Percentiles rank a stretch among this genome's conserved stretches.
Conservation (phyloP, 2,888 invertebrate genomes). For the Orthosia gracilis region DNA sequence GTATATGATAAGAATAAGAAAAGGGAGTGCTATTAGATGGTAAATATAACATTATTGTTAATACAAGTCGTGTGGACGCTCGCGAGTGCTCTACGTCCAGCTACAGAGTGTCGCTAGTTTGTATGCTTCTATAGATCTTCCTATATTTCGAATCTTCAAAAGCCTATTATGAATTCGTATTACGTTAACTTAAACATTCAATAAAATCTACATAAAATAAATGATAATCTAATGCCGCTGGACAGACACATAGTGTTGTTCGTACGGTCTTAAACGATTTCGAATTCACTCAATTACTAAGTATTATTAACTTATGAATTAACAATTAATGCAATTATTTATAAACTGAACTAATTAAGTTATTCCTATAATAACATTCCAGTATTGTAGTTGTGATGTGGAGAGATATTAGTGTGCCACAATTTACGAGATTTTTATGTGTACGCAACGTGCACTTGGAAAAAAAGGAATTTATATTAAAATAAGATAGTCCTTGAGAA, state of each 20-base stretch:
- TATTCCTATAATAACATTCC: constrained; percentile 57
- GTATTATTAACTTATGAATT: constrained; percentile 43
- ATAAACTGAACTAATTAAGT: constrained; percentile 29
- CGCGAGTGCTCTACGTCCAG: constrained; percentile 14
- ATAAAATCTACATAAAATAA: constrained; percentile 7
- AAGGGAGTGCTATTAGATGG: constrained; percentile 76
- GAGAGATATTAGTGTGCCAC: constrained; percentile 63
- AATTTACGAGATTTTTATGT: constrained; percentile 47
- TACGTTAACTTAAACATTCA: background rate
- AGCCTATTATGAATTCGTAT: constrained; percentile 28
- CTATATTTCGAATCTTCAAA: constrained; percentile 44
- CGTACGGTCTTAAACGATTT: constrained; percentile 11
- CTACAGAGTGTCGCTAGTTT: constrained; percentile 42
- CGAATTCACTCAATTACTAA: constrained; percentile 39
- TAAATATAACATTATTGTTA: constrained; percentile 70
- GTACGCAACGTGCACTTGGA: constrained; percentile 48
- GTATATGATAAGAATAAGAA: constrained; percentile 77
- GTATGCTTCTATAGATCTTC: constrained; percentile 55
- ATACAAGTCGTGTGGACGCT: constrained; percentile 27
- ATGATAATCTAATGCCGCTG: constrained; percentile 25
- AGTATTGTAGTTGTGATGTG: constrained; percentile 55
- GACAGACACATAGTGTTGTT: constrained; percentile 29
- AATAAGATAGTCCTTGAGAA: constrained; percentile 57
- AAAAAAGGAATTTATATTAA: constrained; percentile 58
- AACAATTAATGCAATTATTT: constrained; percentile 38